phyloP scores from a whole-genome alignment of 2,888 invertebrate genomes.

The Diloba caeruleocephala region DNA sequence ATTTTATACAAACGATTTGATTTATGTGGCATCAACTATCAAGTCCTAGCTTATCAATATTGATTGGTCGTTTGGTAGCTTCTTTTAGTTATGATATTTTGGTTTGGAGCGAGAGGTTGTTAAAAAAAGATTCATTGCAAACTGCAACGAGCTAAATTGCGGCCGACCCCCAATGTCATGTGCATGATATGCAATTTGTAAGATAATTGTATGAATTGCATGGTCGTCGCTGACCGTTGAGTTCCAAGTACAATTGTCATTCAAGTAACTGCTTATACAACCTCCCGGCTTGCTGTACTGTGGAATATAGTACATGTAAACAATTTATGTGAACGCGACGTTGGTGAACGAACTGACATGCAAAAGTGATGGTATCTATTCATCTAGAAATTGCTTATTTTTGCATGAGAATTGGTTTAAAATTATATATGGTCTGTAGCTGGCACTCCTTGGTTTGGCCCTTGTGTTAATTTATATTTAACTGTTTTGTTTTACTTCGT shows the following conservation, averaged over 20 bases:
- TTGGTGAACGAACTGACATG: slow-evolving; percentile 59
- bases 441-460: slow-evolving; percentile 88
- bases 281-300: slow-evolving; percentile 11
- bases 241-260: slow-evolving; percentile 22
- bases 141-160: slow-evolving; percentile 1
- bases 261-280: slow-evolving; percentile 3
- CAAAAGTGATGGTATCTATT: slow-evolving; percentile 69
- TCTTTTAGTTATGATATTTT: slow-evolving; percentile 25
- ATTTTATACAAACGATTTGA: slow-evolving; percentile 17
- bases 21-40: slow-evolving; percentile 12
- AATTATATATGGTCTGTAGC: slow-evolving; percentile 81
- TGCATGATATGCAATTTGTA: slow-evolving; percentile 15
- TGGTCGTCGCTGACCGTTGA: slow-evolving; percentile 7
- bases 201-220: slow-evolving; percentile 32
- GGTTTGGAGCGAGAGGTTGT: slow-evolving; percentile 8
- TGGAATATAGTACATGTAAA: slow-evolving; percentile 9
- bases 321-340: slow-evolving; percentile 20
- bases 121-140: slow-evolving; percentile 18
- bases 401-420: slow-evolving; percentile 81
- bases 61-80: slow-evolving; percentile 16
- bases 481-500: slow-evolving; percentile 60
- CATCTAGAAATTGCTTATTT: slow-evolving; percentile 79
- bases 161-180: neutral
- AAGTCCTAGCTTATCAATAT: slow-evolving; percentile 20
- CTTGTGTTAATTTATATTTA: slow-evolving; percentile 74